Evolutionary conservation across 2,113 vertebrate species (phyloP).

Genomic region (Osmerus mordax): DNA sequence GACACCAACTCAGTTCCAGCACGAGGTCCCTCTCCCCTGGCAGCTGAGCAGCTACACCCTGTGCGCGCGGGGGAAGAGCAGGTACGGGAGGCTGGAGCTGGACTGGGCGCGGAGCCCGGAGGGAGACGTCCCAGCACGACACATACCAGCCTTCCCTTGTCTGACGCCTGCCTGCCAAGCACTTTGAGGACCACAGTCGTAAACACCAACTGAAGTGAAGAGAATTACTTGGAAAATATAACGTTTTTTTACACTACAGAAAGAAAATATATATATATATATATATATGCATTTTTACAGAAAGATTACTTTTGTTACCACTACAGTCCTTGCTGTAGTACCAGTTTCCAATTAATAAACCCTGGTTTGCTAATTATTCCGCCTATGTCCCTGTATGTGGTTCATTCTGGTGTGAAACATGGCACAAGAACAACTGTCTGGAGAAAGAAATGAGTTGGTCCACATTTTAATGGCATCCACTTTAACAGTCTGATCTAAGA

Average conservation of each 20-base stretch:
- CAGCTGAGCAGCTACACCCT: constrained; percentile 1
- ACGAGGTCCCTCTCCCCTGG: neutral
- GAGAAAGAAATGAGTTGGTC: constrained; percentile 2
- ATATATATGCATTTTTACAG: neutral
- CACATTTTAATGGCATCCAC: constrained; percentile 24
- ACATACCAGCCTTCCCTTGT: neutral
- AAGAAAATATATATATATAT: neutral
- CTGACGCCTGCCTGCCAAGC: neutral
- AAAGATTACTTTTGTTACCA: neutral
- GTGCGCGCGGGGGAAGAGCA: neutral
- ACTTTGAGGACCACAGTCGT: neutral
- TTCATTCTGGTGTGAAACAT: neutral
- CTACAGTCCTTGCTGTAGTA: neutral
- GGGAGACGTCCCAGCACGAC: neutral
- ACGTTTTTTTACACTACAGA: too few species aligned
- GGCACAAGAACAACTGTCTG: neutral
- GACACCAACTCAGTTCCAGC: neutral
- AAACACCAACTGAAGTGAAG: too few species aligned
- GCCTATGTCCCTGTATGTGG: neutral
- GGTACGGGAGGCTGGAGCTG: constrained; percentile 3
- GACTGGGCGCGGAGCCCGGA: neutral
- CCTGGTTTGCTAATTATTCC: neutral
- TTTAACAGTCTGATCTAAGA: constrained; percentile 4
- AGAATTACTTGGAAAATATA: too few species aligned
- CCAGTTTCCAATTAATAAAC: neutral